phyloP scores from a whole-genome alignment of 2,797 vertebrate species.

The Pseudopleuronectes americanus region DNA sequence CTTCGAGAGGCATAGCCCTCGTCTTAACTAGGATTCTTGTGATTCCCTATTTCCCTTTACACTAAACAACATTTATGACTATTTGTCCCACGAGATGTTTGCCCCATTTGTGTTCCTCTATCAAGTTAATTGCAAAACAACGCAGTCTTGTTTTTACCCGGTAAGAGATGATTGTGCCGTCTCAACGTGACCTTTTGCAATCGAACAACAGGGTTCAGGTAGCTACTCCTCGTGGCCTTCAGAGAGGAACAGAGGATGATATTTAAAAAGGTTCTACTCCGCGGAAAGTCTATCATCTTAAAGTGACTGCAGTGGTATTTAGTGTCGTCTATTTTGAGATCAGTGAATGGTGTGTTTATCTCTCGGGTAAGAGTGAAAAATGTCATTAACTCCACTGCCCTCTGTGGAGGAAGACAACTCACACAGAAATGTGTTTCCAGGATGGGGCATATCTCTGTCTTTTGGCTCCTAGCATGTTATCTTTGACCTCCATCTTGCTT shows the following conservation, averaged over 20 bases:
- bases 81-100: conserved; percentile 40
- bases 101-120: conserved; percentile 30
- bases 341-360: conserved; percentile 64
- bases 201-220: conserved; percentile 56
- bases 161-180: conserved; percentile 5
- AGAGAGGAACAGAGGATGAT: conserved; percentile 44
- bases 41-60: conserved; percentile 36
- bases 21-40: conserved; percentile 19
- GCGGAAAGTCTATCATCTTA: conserved; percentile 47
- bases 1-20: conserved; percentile 30
- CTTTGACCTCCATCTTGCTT: conserved; percentile 71
- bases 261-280: conserved; percentile 65
- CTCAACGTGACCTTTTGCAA: conserved; percentile 56
- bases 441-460: conserved; percentile 36
- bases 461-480: conserved; percentile 54
- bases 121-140: conserved; percentile 40
- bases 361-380: conserved; percentile 62
- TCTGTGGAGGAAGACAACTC: conserved; percentile 40
- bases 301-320: conserved; percentile 58
- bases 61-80: conserved; percentile 38
- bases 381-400: conserved; percentile 68
- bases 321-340: conserved; percentile 62
- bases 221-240: conserved; percentile 31
- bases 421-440: conserved; percentile 34
- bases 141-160: conserved; percentile 26